Percentiles rank a stretch among this genome's conserved stretches.
These are phyloP conservation scores for Rhabdophis nuchalis DNA, from an alignment of 2,797 vertebrate species.

Conservation along the genomic window DNA sequence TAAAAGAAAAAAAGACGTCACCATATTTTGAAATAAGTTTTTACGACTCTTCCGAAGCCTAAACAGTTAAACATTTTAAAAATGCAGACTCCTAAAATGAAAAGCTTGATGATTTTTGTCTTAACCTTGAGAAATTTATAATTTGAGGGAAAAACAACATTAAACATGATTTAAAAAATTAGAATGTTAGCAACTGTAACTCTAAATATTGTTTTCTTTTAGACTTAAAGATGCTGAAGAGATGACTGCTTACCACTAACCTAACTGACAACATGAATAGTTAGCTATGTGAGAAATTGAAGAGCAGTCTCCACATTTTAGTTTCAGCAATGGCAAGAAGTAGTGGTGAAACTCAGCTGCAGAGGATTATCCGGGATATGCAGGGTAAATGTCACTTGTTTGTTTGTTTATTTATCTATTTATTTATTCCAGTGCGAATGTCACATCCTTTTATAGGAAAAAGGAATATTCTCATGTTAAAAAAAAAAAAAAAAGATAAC, in stretches of 20 bases:
- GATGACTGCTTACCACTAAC: conserved; percentile 31
- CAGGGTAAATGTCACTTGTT: conserved; percentile 74
- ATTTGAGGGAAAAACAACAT: background rate
- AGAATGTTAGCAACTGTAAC: background rate
- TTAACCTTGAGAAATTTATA: background rate
- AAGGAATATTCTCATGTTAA: background rate
- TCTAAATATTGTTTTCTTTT: background rate
- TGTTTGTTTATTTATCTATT: conserved; percentile 19
- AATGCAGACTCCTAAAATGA: background rate
- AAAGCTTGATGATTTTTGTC: background rate
- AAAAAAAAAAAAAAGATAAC: background rate
- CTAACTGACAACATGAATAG: background rate
- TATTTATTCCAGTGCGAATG: background rate
- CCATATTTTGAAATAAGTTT: background rate
- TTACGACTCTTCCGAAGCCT: background rate
- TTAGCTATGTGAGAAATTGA: conserved; percentile 36
- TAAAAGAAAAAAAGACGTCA: background rate
- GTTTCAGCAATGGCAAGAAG: conserved; percentile 76
- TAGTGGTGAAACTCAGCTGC: conserved; percentile 84
- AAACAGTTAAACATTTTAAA: background rate
- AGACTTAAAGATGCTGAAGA: conserved; percentile 40
- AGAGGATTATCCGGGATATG: conserved; percentile 92
- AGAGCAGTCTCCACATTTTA: background rate
- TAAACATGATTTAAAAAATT: background rate
- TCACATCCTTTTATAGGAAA: background rate